A percentile compares a stretch with the other conserved stretches of the same genome.
These are phyloP conservation scores for Notamacropus eugenii DNA, from an alignment of 2,797 vertebrate species.

Conservation along the genomic window DNA sequence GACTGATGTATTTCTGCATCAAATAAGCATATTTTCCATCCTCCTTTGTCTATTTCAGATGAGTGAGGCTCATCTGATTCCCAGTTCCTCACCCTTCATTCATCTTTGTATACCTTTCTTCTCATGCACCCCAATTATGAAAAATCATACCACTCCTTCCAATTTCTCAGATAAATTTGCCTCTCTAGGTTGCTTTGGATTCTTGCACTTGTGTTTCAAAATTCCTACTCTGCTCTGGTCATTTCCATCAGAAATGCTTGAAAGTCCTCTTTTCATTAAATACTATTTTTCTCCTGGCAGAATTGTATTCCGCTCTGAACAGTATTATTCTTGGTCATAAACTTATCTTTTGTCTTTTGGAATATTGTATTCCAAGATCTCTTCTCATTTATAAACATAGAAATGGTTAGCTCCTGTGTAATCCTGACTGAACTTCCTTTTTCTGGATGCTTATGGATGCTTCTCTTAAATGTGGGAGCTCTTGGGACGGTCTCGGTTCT, in stretches of 20 bases:
- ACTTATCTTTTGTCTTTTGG: neutral
- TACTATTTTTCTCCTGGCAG: neutral
- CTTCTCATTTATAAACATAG: neutral
- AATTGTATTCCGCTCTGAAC: neutral
- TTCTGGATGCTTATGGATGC: neutral
- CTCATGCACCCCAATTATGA: no score
- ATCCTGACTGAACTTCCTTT: neutral
- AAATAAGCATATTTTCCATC: no score
- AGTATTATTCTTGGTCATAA: neutral
- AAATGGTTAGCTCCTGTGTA: neutral
- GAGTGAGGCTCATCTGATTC: no score
- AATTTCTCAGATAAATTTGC: neutral
- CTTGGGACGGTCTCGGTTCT: neutral
- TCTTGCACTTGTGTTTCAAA: neutral
- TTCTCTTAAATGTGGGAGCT: neutral
- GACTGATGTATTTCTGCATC: no score
- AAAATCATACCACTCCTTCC: no score
- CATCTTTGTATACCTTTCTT: no score
- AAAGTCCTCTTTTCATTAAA: neutral
- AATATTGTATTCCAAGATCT: neutral
- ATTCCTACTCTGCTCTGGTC: neutral
- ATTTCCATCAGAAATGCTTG: neutral
- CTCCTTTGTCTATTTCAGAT: no score
- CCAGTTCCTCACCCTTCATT: no score
- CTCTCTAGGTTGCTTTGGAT: neutral